Percentiles rank a stretch among this genome's conserved stretches.
phyloP scores from a whole-genome alignment of 2,888 invertebrate genomes.

The Linnaemya vulpina region DNA sequence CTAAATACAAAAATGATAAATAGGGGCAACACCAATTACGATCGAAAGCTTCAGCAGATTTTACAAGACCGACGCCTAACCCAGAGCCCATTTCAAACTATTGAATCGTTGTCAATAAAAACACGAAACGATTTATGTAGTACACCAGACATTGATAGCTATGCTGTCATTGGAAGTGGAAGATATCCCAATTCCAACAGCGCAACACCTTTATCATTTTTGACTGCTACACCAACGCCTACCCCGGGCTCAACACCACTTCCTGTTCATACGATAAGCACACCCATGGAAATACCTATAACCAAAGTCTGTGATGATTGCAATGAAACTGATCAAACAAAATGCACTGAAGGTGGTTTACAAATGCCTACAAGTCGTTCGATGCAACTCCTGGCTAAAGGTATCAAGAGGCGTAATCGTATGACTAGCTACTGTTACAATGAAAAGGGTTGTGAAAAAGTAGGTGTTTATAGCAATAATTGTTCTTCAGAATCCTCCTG shows the following conservation, averaged over 20 bases:
- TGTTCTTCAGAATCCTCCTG: conserved; percentile 72
- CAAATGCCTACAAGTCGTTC: conserved; percentile 86
- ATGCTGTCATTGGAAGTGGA: conserved; percentile 10
- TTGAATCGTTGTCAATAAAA: conserved; percentile 69
- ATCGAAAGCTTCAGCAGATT: conserved; percentile 77
- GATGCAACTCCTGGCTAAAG: conserved; percentile 84
- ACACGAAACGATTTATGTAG: conserved; percentile 64
- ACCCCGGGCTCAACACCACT: conserved; percentile 65
- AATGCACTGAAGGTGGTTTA: conserved; percentile 85
- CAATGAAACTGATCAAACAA: conserved; percentile 84
- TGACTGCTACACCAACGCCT: conserved; percentile 63
- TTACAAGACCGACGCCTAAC: conserved; percentile 76
- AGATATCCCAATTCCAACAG: conserved; percentile 63
- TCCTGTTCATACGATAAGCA: conserved; percentile 50
- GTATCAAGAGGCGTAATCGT: conserved; percentile 85
- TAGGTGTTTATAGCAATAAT: conserved; percentile 81
- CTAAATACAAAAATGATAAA: conserved; percentile 70
- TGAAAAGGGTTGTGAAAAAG: conserved; percentile 80
- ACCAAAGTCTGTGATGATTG: conserved; percentile 78
- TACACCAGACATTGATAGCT: conserved; percentile 60
- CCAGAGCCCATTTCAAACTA: conserved; percentile 74
- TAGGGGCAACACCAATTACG: conserved; percentile 75
- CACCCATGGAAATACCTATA: conserved; percentile 72
- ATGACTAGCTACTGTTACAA: conserved; percentile 87
- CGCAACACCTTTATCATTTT: conserved; percentile 50